Conservation (phyloP, 2,113 vertebrate genomes). For the Elachura formosa region DNA sequence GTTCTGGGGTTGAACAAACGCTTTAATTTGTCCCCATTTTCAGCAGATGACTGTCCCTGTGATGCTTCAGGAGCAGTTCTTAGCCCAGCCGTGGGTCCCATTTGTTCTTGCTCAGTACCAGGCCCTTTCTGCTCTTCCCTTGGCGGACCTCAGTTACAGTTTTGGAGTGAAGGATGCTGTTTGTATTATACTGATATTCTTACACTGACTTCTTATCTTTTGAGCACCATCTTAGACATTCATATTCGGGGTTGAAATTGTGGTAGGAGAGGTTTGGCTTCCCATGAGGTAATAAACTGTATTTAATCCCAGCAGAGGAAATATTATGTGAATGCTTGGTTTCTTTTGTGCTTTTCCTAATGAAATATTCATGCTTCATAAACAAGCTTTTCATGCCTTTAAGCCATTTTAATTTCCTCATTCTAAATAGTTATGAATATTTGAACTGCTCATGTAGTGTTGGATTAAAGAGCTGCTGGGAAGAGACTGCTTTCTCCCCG, state of each 20-base stretch:
- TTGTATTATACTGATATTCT: background rate
- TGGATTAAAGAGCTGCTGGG: background rate
- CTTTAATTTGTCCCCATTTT: background rate
- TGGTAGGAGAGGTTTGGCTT: background rate
- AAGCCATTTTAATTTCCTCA: conserved; percentile 19
- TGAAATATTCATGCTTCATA: conserved; percentile 11
- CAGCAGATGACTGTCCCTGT: background rate
- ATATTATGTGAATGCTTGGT: background rate
- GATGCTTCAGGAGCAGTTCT: background rate
- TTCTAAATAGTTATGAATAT: background rate
- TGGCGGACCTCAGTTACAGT: background rate
- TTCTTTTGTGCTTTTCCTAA: background rate
- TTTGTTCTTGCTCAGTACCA: background rate
- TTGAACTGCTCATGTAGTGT: background rate
- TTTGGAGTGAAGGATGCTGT: background rate
- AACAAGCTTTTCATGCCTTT: conserved; percentile 25
- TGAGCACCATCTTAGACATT: background rate
- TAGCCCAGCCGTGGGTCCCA: background rate
- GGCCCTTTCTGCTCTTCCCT: background rate
- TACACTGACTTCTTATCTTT: background rate
- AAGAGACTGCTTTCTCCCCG: background rate
- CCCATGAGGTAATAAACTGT: background rate
- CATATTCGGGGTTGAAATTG: background rate
- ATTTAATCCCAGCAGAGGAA: background rate
- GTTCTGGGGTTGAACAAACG: background rate